phyloP scores from a whole-genome alignment of 2,797 vertebrate genomes.

The Pyrrhura leucotis region DNA sequence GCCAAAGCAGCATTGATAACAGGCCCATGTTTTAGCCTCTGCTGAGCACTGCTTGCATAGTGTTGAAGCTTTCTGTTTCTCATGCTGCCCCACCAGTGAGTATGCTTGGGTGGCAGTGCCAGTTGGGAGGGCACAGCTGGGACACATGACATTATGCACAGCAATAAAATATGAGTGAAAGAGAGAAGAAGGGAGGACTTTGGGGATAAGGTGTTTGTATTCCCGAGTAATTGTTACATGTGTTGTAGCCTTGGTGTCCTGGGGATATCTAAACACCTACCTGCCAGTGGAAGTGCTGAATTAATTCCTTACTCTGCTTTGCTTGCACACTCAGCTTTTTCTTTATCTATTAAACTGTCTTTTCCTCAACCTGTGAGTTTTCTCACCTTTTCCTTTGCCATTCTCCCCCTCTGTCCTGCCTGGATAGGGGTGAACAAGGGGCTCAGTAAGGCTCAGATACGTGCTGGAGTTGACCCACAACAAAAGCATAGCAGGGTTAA shows the following conservation, averaged over 20 bases:
- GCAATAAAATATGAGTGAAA: background rate
- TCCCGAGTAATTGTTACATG: rapidly evolving
- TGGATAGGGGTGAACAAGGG: background rate
- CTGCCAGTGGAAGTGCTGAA: rapidly evolving
- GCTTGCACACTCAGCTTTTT: rapidly evolving
- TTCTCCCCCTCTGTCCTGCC: background rate
- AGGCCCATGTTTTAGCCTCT: background rate
- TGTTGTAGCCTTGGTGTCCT: background rate
- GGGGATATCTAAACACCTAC: background rate
- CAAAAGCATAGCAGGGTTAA: background rate
- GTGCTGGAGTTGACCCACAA: background rate
- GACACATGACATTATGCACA: background rate
- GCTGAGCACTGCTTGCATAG: background rate
- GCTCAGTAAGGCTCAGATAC: background rate
- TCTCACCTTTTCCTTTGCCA: background rate
- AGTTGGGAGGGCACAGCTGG: background rate
- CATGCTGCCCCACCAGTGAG: background rate
- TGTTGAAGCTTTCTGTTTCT: background rate
- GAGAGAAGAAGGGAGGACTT: background rate
- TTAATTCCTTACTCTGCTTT: background rate
- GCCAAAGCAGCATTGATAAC: background rate
- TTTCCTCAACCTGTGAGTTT: background rate
- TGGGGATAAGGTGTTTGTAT: background rate
- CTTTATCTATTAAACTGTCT: background rate
- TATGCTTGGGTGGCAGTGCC: background rate